Percentiles rank a stretch among this genome's conserved stretches.
phyloP scores from a whole-genome alignment of 2,113 vertebrate species.

The Tiliqua scincoides region DNA sequence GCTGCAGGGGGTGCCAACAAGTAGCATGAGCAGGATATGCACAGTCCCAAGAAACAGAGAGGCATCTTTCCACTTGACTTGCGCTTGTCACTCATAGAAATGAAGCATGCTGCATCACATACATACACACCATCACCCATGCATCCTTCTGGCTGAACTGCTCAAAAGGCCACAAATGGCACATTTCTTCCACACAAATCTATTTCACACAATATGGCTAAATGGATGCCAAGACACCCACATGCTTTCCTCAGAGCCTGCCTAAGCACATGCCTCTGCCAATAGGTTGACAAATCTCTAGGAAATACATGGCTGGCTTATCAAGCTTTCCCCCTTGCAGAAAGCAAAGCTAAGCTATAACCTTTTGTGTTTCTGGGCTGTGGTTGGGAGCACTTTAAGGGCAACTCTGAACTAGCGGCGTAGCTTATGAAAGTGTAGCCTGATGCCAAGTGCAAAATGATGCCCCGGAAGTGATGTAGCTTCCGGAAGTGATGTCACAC shows the following conservation, averaged over 20 bases:
- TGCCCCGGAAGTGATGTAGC: no score
- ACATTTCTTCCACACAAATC: rapidly evolving
- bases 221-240: neutral
- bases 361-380: neutral
- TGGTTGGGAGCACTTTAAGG: neutral
- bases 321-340: neutral
- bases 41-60: neutral
- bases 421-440: no score
- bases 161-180: rapidly evolving
- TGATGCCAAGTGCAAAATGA: no score
- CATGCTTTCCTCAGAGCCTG: rapidly evolving
- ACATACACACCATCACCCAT: rapidly evolving
- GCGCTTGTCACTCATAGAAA: constrained; percentile 8
- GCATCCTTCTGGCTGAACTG: rapidly evolving
- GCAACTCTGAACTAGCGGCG: no score
- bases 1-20: neutral
- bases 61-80: constrained; percentile 37
- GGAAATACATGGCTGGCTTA: neutral
- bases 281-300: rapidly evolving
- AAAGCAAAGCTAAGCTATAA: neutral
- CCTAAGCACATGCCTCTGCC: rapidly evolving
- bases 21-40: constrained; percentile 1
- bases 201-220: neutral
- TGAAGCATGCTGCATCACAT: neutral
- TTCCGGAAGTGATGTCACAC: no score